Conservation (phyloP, 2,888 invertebrate species). For the Frankliniella fusca region DNA sequence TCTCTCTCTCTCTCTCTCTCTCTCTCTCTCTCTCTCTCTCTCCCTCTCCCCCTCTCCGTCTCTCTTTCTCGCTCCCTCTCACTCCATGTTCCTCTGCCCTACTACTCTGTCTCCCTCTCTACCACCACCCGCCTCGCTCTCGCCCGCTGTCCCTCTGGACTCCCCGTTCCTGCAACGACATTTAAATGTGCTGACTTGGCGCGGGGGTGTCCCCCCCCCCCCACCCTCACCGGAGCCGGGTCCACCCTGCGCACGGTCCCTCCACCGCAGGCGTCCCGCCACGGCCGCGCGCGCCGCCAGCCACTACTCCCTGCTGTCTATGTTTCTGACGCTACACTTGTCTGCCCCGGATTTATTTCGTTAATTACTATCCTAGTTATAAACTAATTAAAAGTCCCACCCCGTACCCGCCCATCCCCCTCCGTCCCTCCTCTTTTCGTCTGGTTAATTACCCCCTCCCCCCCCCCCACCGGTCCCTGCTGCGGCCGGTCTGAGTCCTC, state of each 20-base stretch:
- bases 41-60: neutral
- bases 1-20: neutral
- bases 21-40: neutral
- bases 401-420: neutral
- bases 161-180: neutral
- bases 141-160: neutral
- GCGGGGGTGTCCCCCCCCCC: neutral
- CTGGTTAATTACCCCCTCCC: neutral
- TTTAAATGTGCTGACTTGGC: slow-evolving; percentile 9
- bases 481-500: neutral
- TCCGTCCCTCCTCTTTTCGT: neutral
- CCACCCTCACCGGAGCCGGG: no score
- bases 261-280: neutral
- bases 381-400: slow-evolving; percentile 18
- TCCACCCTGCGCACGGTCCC: neutral
- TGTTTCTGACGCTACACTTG: slow-evolving; percentile 24
- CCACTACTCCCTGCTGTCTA: neutral
- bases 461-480: neutral
- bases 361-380: slow-evolving; percentile 23
- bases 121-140: neutral
- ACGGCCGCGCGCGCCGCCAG: neutral
- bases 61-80: neutral
- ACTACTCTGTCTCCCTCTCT: neutral
- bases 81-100: neutral
- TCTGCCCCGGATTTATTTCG: slow-evolving; percentile 24